Conservation (phyloP, 2,888 invertebrate species). For the Rhyacophila evoluta region DNA sequence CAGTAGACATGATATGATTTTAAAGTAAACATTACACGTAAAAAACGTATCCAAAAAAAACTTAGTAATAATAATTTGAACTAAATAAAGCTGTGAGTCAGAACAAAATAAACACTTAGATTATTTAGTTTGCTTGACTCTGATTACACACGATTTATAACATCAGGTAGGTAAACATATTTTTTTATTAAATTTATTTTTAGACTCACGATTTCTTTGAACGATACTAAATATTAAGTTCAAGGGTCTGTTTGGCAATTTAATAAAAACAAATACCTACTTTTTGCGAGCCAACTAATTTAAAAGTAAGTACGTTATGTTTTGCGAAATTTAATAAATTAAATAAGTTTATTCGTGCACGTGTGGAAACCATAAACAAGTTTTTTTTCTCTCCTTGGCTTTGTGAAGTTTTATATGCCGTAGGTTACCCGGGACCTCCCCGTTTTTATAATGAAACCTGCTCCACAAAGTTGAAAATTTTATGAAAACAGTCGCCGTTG, state of each 20-base stretch:
- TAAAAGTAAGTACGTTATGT: neutral
- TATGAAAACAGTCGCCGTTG: neutral
- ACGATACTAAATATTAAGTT: too few relatives aligned
- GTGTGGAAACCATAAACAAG: slow-evolving; percentile 3
- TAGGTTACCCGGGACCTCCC: neutral
- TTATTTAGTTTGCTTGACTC: too few relatives aligned
- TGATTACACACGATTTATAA: too few relatives aligned
- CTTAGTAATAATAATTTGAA: too few relatives aligned
- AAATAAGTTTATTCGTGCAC: neutral
- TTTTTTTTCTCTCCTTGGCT: neutral
- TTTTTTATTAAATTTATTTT: too few relatives aligned
- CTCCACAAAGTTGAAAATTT: neutral
- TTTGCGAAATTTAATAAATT: neutral
- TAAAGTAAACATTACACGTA: too few relatives aligned
- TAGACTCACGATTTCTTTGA: too few relatives aligned
- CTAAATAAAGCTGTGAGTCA: too few relatives aligned
- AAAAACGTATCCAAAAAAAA: too few relatives aligned
- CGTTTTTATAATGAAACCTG: neutral
- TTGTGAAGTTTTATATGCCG: neutral
- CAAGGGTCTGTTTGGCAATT: neutral
- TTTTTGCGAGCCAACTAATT: neutral
- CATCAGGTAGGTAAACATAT: too few relatives aligned
- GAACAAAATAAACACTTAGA: too few relatives aligned
- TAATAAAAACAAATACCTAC: neutral
- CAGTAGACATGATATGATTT: too few relatives aligned